Evolutionary conservation across 2,888 invertebrate genomes (phyloP), one percentile per base, ranked within the genome.

Genomic region (Vannuccia rotundouncinata): DNA sequence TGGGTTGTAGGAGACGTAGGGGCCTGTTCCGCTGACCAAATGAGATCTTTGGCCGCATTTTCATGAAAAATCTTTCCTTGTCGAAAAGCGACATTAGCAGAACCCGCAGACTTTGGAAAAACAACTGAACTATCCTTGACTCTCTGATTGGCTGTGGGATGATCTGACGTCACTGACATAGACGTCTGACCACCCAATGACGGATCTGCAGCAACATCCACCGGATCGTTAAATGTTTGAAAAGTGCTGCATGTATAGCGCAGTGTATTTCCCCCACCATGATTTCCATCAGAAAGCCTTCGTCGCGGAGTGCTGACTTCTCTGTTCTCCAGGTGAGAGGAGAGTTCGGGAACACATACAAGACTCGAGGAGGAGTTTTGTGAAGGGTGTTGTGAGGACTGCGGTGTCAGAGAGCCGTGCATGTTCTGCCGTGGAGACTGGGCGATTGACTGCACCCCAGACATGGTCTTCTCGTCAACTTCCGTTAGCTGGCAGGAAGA

Each of bases 361-460:
- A 66, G 66, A n/a, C 25, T 5, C 17, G 22, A 22, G 66, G 66
- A 5, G 10, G 10, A 17, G 10, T 2, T 2, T n/a, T n/a, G n/a
- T n/a, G n/a, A n/a, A n/a, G n/a, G n/a, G n/a, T n/a, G n/a, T n/a
- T n/a, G n/a, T n/a, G n/a, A n/a, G n/a, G n/a, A n/a, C 45, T 45
- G 45, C 45, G 17, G 10, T 45, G 45, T 45, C 45, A 45, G 45
- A 17, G 45, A 45, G 66, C 22, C 10, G 66, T 66, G 66, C 66
- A 66, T 66, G 22, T 66, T 66, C 66, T 66, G 66, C 25, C 66
- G 66, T 2, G 66, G 66, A 27, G 66, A 66, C 10, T 66, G 66
- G 10, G 66, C 66, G 5, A 45, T 17, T 17, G 45, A 45, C 45
- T 45, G 45, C 45, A 45, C 10, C 45, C 45, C 10, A 45, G n/a